A percentile compares a stretch with the other conserved stretches of the same genome.
Conservation (phyloP, 2,888 invertebrate species). For the Germaria angustata region DNA sequence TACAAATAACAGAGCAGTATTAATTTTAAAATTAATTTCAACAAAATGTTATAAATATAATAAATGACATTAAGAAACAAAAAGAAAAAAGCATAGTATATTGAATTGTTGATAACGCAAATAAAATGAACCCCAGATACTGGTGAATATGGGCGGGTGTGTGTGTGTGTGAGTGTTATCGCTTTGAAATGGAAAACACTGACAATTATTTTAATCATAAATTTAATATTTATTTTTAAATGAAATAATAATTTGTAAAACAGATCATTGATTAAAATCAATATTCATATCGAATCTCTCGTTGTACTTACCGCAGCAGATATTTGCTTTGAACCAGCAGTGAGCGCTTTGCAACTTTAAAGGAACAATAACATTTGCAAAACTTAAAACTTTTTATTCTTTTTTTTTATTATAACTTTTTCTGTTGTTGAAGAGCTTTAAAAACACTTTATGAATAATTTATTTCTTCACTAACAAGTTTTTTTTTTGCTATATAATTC, state of each 20-base stretch:
- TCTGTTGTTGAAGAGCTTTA: background rate
- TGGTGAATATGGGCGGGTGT: too few relatives aligned
- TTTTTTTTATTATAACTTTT: background rate
- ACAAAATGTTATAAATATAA: conserved; percentile 35
- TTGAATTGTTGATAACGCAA: conserved; percentile 17
- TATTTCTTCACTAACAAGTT: too few relatives aligned
- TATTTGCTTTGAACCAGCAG: background rate
- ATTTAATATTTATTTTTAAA: conserved; percentile 26
- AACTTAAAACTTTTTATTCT: background rate
- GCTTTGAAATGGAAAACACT: background rate
- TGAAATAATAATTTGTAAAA: conserved; percentile 24
- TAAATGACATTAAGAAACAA: conserved; percentile 68
- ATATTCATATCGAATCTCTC: background rate
- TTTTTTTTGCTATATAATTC: too few relatives aligned
- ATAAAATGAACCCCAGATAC: background rate
- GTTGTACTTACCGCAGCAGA: conserved; percentile 13
- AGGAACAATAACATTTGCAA: background rate
- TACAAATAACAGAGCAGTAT: background rate
- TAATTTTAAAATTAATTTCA: conserved; percentile 12
- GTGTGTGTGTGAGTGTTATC: conserved; percentile 7
- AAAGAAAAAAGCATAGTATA: background rate
- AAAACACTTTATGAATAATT: background rate
- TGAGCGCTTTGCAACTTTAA: background rate
- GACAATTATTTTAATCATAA: conserved; percentile 22
- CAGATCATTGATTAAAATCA: background rate